A percentile compares a stretch with the other conserved stretches of the same genome.
Evolutionary conservation across 2,113 vertebrate genomes (phyloP).

Genomic region (Lycaon pictus): DNA sequence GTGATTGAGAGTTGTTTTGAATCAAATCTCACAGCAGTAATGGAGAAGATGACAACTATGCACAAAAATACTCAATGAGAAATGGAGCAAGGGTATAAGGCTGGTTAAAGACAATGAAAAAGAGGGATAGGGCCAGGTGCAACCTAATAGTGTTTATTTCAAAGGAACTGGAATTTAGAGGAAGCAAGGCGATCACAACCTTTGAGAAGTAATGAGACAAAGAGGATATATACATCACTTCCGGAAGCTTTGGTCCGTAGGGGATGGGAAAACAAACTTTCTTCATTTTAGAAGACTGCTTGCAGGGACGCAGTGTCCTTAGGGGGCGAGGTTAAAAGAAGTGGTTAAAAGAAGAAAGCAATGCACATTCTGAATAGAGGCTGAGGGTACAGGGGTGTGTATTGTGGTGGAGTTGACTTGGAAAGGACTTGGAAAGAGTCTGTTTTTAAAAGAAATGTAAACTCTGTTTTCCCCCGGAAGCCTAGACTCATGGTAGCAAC

Average conservation of each 20-base stretch:
- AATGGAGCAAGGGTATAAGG: background rate
- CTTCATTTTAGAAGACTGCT: background rate
- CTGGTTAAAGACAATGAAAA: background rate
- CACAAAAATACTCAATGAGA: background rate
- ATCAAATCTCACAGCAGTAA: background rate
- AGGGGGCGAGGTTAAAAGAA: background rate
- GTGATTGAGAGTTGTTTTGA: background rate
- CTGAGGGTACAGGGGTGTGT: background rate
- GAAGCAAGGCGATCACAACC: background rate
- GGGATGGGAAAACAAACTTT: background rate
- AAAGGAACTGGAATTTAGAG: background rate
- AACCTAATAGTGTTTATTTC: background rate
- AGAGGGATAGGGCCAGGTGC: background rate
- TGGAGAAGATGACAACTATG: background rate
- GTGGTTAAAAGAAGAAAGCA: background rate
- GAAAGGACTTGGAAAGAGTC: background rate
- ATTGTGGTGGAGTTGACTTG: background rate
- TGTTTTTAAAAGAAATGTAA: background rate
- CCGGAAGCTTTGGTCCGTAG: background rate
- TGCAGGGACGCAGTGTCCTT: background rate
- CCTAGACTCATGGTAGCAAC: background rate
- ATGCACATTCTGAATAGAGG: background rate
- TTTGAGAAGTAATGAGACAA: background rate
- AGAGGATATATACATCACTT: background rate
- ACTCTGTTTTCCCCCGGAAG: background rate